Base-by-base conservation (phyloP, 2,797 vertebrate species). In the Masticophis lateralis region DNA sequence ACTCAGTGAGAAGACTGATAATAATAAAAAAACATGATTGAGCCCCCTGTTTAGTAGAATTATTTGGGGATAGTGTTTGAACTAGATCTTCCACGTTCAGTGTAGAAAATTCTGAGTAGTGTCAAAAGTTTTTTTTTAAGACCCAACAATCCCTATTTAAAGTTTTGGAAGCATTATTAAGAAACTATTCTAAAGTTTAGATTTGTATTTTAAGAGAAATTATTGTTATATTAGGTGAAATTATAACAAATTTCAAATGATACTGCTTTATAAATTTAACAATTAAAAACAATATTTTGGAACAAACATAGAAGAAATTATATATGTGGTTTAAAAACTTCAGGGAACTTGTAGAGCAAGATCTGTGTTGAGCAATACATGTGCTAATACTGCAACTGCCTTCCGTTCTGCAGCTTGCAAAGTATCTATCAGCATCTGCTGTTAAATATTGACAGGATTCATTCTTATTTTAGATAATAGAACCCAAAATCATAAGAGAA, bases 381-480 rank as follows among this genome's bases (percentile, higher is more conserved):
- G 37, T 28, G 12, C 22, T 92, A 79, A 74, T 74, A 74, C 16
- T 74, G 43, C 32, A 69, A 57, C 55, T 56, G 18, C 28, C 10
- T 90, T 74, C 53, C 51, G 4, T 88, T 87, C 37, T 74, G 51
- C 12, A 51, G 20, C 16, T 55, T n/a, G 22, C 32, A 57, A 22
- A 86, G 56, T 91, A 83, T 55, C 18, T 5, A n/a, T 32, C 79
- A 20, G 32, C 51, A 47, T 18, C 61, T 3, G 3, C 37, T 11
- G 60, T 88, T 89, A 74, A 57, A 60, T 88, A 69, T 90, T 0
- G 5, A 37, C 28, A 10, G 94, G 79, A 89, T 92, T 53, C 25
- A 47, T 88, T 56, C 95, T 91, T 92, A 89, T 92, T 94, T 89
- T 93, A 91, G 61, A 92, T 87, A 92, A 37, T 94, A 94, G 92